phyloP scores from a whole-genome alignment of 1,140 invertebrate genomes.

The Papilio glaucus region DNA sequence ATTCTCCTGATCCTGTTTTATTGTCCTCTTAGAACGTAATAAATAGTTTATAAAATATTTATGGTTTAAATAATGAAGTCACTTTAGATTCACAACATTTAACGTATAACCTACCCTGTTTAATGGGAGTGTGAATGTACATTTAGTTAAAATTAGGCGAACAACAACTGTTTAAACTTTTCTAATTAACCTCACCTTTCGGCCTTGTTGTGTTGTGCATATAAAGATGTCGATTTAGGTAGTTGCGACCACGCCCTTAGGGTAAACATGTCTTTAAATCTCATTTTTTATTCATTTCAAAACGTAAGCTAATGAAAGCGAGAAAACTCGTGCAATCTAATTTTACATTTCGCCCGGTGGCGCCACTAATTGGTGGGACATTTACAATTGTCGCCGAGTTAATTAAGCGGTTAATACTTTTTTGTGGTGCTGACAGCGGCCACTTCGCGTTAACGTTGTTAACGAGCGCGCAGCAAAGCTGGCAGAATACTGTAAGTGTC shows the following conservation, averaged over 20 bases:
- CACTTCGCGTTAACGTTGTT: conserved; percentile 4
- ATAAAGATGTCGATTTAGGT: no score
- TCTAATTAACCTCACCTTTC: conserved; percentile 17
- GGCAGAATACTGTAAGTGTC: background rate
- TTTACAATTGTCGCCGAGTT: conserved; percentile 12
- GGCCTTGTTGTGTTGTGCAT: background rate
- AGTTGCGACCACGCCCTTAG: background rate
- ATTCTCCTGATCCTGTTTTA: no score
- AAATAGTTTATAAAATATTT: no score
- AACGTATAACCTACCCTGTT: background rate
- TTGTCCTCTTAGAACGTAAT: no score
- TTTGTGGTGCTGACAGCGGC: conserved; percentile 8
- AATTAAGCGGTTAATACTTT: conserved; percentile 11
- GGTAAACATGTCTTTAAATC: background rate
- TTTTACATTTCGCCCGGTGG: conserved; percentile 15
- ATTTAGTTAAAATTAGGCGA: conserved; percentile 10
- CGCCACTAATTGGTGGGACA: conserved; percentile 5
- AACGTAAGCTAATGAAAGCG: background rate
- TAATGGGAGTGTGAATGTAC: background rate
- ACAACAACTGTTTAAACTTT: conserved; percentile 14
- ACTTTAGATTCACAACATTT: background rate
- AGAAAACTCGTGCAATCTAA: conserved; percentile 6
- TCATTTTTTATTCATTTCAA: conserved; percentile 14
- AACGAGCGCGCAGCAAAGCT: background rate
- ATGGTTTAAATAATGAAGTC: no score